phyloP scores from a whole-genome alignment of 1,140 invertebrate species.

The Steinernema feltiae region DNA sequence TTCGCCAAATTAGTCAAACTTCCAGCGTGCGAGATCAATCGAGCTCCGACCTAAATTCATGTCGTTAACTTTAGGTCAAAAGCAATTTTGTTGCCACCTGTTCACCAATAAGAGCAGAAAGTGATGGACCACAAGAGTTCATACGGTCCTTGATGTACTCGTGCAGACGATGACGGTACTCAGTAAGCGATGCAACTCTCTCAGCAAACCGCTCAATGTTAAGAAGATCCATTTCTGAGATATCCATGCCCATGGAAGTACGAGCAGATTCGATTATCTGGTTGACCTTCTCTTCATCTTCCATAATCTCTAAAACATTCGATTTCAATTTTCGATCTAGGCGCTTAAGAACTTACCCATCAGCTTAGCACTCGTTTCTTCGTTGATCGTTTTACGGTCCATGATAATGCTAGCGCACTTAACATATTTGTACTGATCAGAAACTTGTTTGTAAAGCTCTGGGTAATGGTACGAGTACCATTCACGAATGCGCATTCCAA shows the following conservation, averaged over 20 bases:
- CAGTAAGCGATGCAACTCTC: constrained; percentile 76
- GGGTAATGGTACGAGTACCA: constrained; percentile 96
- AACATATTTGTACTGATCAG: constrained; percentile 88
- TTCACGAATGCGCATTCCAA: constrained; percentile 87
- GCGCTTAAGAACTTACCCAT: constrained; percentile 27
- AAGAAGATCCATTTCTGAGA: constrained; percentile 83
- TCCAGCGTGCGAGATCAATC: constrained; percentile 88
- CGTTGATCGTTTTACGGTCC: constrained; percentile 69
- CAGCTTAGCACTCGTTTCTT: constrained; percentile 28
- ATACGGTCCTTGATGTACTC: constrained; percentile 87
- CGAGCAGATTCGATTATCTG: constrained; percentile 80
- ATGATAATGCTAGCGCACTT: constrained; percentile 72
- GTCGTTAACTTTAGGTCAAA: no score
- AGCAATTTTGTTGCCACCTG: no score
- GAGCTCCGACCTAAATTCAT: no score
- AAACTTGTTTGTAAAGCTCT: constrained; percentile 89
- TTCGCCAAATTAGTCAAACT: constrained; percentile 75
- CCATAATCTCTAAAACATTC: constrained; percentile 61
- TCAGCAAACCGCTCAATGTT: constrained; percentile 90
- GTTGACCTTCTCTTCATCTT: constrained; percentile 60
- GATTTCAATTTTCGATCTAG: constrained; percentile 19
- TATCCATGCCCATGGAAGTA: constrained; percentile 98
- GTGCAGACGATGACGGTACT: constrained; percentile 78
- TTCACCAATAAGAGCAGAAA: constrained; percentile 86
- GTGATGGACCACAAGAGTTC: constrained; percentile 86